Base-by-base conservation (phyloP, 2,797 vertebrate genomes). In the Dicrostonyx torquatus region DNA sequence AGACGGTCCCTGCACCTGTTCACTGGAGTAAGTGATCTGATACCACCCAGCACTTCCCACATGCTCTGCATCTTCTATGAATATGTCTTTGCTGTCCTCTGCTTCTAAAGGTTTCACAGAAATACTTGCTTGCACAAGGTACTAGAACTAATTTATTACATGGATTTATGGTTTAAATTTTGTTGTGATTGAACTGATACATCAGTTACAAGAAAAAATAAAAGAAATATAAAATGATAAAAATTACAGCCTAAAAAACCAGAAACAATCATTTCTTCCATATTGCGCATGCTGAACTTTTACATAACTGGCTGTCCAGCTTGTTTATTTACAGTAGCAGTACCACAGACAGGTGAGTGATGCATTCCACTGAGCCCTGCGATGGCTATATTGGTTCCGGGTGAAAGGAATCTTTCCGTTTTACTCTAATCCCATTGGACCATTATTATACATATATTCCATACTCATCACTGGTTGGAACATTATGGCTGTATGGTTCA, bases 41-140 rank as follows among this genome's bases (percentile, higher is more conserved):
- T 22, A 0, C 43, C 22, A 3, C 20, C 43, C 31, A 6, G 22
- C 14, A 4, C 24, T 3, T n/a, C 43, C 1, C 22, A 45, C 1
- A 0, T 48, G 68, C 43, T 37, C 20, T 9, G 2, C 40, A 8
- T 64, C 24, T 12, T 12, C 14, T 50, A 1, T 18, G 22, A 62
- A 24, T 8, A 24, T 3, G 8, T 48, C 37, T 43, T 78, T n/a
- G 29, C 13, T 48, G 11, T 5, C 31, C 72, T 24, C 14, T 26
- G 22, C 31, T 53, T 66, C 60, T 31, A 18, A 53, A 66, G 43
- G 40, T 6, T 20, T 78, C 12, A 29, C 6, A 50, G 43, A 24
- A 37, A 66, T 20, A 26, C 8, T 10, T 78, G 43, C 20, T 29
- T 66, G 34, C 5, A 6, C 9, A 20, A 66, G 15, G 43, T 37